These are phyloP conservation scores for Telmatherina bonti DNA, from an alignment of 2,797 vertebrate species.

Conservation along the genomic window DNA sequence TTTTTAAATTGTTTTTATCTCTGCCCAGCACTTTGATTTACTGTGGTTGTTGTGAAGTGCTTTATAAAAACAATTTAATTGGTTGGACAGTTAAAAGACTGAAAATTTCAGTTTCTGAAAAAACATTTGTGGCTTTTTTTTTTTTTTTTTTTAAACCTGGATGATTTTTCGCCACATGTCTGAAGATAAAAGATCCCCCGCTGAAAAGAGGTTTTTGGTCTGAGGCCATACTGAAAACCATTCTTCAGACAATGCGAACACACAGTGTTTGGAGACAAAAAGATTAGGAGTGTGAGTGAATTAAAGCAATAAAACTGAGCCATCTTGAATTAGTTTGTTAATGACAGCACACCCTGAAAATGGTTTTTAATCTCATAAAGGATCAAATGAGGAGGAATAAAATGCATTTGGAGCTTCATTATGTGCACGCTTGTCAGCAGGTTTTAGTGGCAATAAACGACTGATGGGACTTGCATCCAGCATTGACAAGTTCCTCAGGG, in stretches of 20 bases:
- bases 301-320: too few relatives aligned
- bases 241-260: too few relatives aligned
- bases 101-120: background rate
- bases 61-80: too few relatives aligned
- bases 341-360: conserved; percentile 9
- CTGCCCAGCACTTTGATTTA: too few relatives aligned
- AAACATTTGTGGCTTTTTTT: background rate
- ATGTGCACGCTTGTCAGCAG: background rate
- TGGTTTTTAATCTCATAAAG: background rate
- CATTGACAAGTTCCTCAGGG: background rate
- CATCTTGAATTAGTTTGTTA: conserved; percentile 7
- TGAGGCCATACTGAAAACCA: too few relatives aligned
- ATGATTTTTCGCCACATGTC: too few relatives aligned
- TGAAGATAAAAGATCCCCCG: too few relatives aligned
- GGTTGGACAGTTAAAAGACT: too few relatives aligned
- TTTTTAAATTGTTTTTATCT: too few relatives aligned
- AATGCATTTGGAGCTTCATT: conserved; percentile 34
- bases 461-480: conserved; percentile 13
- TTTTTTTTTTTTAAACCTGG: too few relatives aligned
- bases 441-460: background rate
- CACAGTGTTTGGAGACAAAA: background rate
- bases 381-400: conserved; percentile 8
- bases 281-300: background rate
- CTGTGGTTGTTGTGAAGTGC: too few relatives aligned
- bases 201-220: too few relatives aligned